phyloP scores from a whole-genome alignment of 2,888 invertebrate genomes.

The Bursaphelenchus okinawaensis region DNA sequence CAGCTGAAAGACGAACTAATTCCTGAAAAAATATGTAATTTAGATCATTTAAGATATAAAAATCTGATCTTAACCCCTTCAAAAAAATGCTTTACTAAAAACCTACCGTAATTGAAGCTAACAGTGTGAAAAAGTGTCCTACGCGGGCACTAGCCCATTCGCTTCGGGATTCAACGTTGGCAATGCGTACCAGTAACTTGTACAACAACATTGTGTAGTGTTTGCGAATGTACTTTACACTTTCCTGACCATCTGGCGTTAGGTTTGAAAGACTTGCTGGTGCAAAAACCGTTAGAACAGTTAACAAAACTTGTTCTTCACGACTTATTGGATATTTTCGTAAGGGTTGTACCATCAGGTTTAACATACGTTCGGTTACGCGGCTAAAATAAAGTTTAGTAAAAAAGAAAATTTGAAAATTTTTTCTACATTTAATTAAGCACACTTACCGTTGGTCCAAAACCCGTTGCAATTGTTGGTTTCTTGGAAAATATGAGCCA shows the following conservation, averaged over 20 bases:
- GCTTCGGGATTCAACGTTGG: constrained; percentile 5
- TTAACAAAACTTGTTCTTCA: constrained; percentile 38
- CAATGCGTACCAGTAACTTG: constrained; percentile 10
- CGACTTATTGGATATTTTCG: constrained; percentile 37
- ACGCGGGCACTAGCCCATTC: constrained; percentile 33
- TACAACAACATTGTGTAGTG: constrained; percentile 20
- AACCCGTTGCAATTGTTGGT: constrained; percentile 20
- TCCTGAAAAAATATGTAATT: constrained; percentile 40
- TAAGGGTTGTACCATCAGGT: constrained; percentile 38
- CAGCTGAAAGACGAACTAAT: constrained; percentile 43
- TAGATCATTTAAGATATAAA: constrained; percentile 5
- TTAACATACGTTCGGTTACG: constrained; percentile 34
- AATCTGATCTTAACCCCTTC: background rate
- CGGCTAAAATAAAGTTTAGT: constrained; percentile 17
- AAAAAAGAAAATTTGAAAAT: background rate
- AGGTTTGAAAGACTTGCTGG: constrained; percentile 12
- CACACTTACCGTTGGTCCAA: constrained; percentile 18
- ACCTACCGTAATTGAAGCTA: constrained; percentile 47
- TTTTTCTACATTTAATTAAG: background rate
- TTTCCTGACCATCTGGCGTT: constrained; percentile 11
- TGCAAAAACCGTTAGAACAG: constrained; percentile 22
- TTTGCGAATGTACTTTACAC: constrained; percentile 8
- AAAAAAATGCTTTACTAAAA: background rate
- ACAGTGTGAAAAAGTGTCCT: constrained; percentile 40
- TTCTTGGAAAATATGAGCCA: constrained; percentile 47